Evolutionary conservation across 2,888 invertebrate genomes (phyloP), one percentile per base, ranked within the genome.

Genomic region (Monochamus alternatus): DNA sequence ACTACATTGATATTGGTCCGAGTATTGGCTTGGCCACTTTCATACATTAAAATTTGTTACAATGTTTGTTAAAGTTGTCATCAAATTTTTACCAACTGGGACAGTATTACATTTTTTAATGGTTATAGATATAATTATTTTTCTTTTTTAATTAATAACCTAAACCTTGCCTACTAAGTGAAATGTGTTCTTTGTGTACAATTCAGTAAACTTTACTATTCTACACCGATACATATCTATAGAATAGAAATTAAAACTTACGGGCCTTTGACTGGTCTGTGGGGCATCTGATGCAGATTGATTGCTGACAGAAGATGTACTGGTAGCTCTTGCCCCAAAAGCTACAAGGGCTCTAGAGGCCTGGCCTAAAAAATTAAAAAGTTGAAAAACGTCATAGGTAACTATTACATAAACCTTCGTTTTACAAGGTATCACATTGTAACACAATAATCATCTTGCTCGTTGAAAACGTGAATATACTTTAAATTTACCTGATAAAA

Each of bases 401-500:
- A 67, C 74, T 80, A 78, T 84, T 82, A 84, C 84, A 84, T 84
- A 84, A 84, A 84, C 81, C 30, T 74, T n/a, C 3, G n/a, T n/a
- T 55, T 55, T 55, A 14, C 38, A 38, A 38, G 38, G 4, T 38
- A 38, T 38, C 7, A 38, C 38, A 38, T 4, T 7, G 38, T 38
- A 5, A 38, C 7, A 7, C 4, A 38, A 2, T 38, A 22, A 5
- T 38, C 0, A 59, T 59, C 22, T 4, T 10, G 22, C 2, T 31
- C 12, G 10, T 59, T 31, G 10, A 59, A 10, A 9, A 59, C 10
- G 2, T 22, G 8, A 22, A 2, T 58, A 31, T 47, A 58, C 64
- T 65, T 75, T 78, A 76, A 78, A 77, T 89, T 88, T 91, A 93
- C 93, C 93, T 90, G 93, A 90, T 88, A 93, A 91, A 89, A 93